Conservation (phyloP, 2,888 invertebrate species). For the Cataglyphis altisquamis region DNA sequence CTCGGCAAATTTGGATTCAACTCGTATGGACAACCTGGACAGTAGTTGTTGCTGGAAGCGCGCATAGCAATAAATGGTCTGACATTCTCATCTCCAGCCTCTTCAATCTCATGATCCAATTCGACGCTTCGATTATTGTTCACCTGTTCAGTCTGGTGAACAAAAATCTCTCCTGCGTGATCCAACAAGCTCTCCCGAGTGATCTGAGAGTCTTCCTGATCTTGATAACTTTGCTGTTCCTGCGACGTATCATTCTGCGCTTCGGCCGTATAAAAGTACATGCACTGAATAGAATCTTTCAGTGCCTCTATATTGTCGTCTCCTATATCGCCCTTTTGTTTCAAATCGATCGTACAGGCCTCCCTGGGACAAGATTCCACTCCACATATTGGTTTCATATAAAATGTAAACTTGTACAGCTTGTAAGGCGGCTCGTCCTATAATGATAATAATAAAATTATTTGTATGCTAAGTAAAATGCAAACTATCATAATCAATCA, state of each 20-base stretch:
- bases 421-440: slow-evolving; percentile 79
- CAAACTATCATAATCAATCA: not conserved
- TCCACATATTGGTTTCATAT: slow-evolving; percentile 80
- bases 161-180: slow-evolving; percentile 70
- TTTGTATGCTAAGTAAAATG: not conserved
- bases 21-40: slow-evolving; percentile 84
- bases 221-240: slow-evolving; percentile 60
- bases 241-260: slow-evolving; percentile 66
- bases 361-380: slow-evolving; percentile 78
- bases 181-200: slow-evolving; percentile 69
- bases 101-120: slow-evolving; percentile 81
- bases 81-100: slow-evolving; percentile 78
- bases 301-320: slow-evolving; percentile 75
- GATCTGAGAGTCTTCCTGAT: slow-evolving; percentile 61
- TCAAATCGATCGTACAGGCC: slow-evolving; percentile 80
- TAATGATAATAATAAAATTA: slow-evolving; percentile 46
- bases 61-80: slow-evolving; percentile 82
- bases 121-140: slow-evolving; percentile 72
- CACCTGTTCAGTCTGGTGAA: slow-evolving; percentile 71
- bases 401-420: slow-evolving; percentile 80
- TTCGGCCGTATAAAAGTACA: slow-evolving; percentile 77
- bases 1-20: slow-evolving; percentile 83
- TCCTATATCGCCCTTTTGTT: slow-evolving; percentile 73
- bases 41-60: slow-evolving; percentile 78
- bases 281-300: slow-evolving; percentile 80